These are phyloP conservation scores for Phyllotreta cruciferae DNA, from an alignment of 2,888 invertebrate species.

Conservation along the genomic window DNA sequence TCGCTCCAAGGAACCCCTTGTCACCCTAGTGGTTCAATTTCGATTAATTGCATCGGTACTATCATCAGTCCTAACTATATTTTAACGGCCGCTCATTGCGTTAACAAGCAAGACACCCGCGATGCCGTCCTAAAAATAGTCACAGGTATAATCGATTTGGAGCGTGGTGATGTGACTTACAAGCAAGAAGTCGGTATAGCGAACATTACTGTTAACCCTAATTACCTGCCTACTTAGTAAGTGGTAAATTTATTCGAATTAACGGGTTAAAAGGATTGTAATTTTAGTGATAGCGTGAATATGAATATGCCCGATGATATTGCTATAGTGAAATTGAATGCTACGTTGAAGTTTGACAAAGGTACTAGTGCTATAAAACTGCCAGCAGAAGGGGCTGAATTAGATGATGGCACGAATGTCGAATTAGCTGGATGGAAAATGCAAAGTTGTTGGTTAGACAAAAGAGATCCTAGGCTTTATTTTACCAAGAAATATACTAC, in stretches of 20 bases:
- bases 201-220: neutral
- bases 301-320: neutral
- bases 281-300: too few relatives aligned
- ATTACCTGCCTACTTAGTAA: neutral
- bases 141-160: neutral
- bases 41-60: neutral
- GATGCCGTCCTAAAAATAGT: neutral
- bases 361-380: neutral
- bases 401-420: neutral
- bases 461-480: neutral
- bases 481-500: neutral
- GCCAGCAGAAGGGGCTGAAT: neutral
- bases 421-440: conserved; percentile 2
- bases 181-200: conserved; percentile 2
- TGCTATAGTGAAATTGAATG: conserved; percentile 3
- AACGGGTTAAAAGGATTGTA: too few relatives aligned
- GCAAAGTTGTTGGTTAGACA: neutral
- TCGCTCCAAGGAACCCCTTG: neutral
- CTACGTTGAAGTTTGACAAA: neutral
- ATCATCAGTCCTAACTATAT: conserved; percentile 9
- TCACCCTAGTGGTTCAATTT: too few relatives aligned
- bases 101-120: neutral
- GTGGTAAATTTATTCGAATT: neutral
- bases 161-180: conserved; percentile 3
- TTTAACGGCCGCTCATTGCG: conserved; percentile 11